phyloP scores from a whole-genome alignment of 1,140 invertebrate species.

The Chrysoperla carnea region DNA sequence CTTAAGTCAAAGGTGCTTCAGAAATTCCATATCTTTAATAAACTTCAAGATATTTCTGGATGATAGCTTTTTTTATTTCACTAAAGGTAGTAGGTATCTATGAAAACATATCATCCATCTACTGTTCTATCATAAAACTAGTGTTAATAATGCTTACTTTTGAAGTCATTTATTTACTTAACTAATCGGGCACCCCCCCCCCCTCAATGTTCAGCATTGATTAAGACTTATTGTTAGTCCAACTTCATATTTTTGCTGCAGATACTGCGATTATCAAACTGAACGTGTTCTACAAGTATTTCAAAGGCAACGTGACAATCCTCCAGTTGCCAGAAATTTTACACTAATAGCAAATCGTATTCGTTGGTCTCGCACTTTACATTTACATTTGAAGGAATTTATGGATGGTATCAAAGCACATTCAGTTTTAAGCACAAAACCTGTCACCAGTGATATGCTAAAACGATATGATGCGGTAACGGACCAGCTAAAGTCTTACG shows the following conservation, averaged over 20 bases:
- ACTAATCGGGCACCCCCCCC: too few relatives aligned
- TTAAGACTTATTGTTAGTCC: too few relatives aligned
- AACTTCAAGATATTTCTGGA: too few relatives aligned
- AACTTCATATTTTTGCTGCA: conserved; percentile 13
- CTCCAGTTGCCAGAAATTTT: conserved; percentile 67
- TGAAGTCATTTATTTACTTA: too few relatives aligned
- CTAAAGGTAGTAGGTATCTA: too few relatives aligned
- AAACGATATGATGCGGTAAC: conserved; percentile 48
- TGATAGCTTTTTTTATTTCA: too few relatives aligned
- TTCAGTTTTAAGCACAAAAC: conserved; percentile 44
- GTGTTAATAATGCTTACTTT: too few relatives aligned
- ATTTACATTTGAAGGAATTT: conserved; percentile 54
- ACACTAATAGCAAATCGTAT: conserved; percentile 55
- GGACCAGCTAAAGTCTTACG: conserved; percentile 46
- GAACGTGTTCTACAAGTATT: conserved; percentile 74
- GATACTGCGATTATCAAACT: conserved; percentile 71
- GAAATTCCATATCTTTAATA: too few relatives aligned
- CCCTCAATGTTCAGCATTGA: too few relatives aligned
- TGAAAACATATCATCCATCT: too few relatives aligned
- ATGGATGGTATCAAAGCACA: conserved; percentile 52
- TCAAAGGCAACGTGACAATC: conserved; percentile 71
- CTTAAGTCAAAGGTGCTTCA: too few relatives aligned
- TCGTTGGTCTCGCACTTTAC: conserved; percentile 42
- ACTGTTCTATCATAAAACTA: too few relatives aligned
- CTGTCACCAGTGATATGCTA: conserved; percentile 48